These are phyloP conservation scores for Pterostichus madidus DNA, from an alignment of 2,888 invertebrate species.

Conservation along the genomic window DNA sequence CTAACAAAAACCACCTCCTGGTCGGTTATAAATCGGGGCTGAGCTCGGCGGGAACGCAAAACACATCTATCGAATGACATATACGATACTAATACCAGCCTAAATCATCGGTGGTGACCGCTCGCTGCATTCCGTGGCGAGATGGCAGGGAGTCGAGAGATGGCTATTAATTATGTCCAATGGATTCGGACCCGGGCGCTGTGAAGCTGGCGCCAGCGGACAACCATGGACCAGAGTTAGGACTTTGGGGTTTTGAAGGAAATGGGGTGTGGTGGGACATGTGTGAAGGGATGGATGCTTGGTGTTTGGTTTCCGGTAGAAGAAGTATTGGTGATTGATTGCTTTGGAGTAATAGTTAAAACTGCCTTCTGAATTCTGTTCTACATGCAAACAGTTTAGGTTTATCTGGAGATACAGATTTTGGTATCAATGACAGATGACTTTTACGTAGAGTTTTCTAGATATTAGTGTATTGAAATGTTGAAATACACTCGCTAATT, in stretches of 20 bases:
- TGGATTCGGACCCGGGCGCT: not conserved
- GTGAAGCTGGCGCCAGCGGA: conserved; percentile 57
- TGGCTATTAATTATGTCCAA: conserved; percentile 59
- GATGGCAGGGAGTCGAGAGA: conserved; percentile 54
- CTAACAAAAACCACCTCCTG: conserved; percentile 40
- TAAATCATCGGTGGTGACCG: conserved; percentile 56
- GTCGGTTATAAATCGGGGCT: conserved; percentile 44
- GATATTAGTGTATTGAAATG: too few relatives aligned
- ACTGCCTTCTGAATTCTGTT: conserved; percentile 38
- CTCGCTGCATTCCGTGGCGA: conserved; percentile 49
- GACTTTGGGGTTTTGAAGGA: conserved; percentile 2
- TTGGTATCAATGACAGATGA: too few relatives aligned
- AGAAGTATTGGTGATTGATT: conserved; percentile 30
- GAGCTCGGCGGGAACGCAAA: conserved; percentile 58
- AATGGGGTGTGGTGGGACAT: conserved; percentile 32
- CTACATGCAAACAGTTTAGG: conserved; percentile 13
- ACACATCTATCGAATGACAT: conserved; percentile 66
- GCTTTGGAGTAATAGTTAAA: conserved; percentile 2
- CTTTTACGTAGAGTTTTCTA: too few relatives aligned
- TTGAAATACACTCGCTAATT: too few relatives aligned
- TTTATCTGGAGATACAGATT: not conserved
- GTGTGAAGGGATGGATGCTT: conserved; percentile 22
- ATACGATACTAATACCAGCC: conserved; percentile 65
- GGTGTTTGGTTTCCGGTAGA: conserved; percentile 32
- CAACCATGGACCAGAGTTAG: conserved; percentile 31